These are phyloP conservation scores for Leptinotarsa tumamoca DNA, from an alignment of 2,888 invertebrate genomes.

Conservation along the genomic window DNA sequence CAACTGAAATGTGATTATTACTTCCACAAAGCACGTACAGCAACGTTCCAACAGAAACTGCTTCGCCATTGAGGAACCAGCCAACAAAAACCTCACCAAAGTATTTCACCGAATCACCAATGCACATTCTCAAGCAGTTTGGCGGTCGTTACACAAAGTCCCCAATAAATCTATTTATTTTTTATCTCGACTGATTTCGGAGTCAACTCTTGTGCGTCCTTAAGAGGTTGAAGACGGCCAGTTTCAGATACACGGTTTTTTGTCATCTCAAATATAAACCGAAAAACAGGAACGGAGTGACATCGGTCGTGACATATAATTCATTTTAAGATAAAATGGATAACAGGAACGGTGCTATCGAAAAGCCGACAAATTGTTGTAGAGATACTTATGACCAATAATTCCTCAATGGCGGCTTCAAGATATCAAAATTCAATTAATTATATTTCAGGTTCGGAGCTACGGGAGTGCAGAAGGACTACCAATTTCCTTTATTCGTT, in stretches of 20 bases:
- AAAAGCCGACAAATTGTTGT: not conserved
- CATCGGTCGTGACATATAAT: not conserved
- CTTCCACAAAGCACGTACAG: not conserved
- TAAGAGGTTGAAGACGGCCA: conserved; percentile 35
- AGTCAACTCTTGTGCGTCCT: conserved; percentile 39
- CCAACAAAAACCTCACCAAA: conserved; percentile 2
- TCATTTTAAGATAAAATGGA: not conserved
- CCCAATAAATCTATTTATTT: conserved; percentile 38
- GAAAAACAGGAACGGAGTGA: conserved; percentile 12
- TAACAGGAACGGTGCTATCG: not conserved
- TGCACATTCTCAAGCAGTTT: conserved; percentile 25
- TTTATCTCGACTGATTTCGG: conserved; percentile 36
- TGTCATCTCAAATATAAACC: conserved; percentile 28
- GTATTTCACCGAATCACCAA: conserved; percentile 27
- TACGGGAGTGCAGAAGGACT: no score
- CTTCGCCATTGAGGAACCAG: conserved; percentile 15
- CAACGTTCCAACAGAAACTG: not conserved
- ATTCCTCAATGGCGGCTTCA: no score
- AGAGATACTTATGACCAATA: no score
- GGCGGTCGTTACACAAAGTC: conserved; percentile 32
- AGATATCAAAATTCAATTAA: conserved; percentile 10
- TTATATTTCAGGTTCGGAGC: not conserved
- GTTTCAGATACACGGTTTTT: conserved; percentile 34
- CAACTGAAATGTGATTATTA: not conserved
- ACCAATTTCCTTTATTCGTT: no score